Evolutionary conservation across 2,797 vertebrate species (phyloP).

Genomic region (Alosa sapidissima): DNA sequence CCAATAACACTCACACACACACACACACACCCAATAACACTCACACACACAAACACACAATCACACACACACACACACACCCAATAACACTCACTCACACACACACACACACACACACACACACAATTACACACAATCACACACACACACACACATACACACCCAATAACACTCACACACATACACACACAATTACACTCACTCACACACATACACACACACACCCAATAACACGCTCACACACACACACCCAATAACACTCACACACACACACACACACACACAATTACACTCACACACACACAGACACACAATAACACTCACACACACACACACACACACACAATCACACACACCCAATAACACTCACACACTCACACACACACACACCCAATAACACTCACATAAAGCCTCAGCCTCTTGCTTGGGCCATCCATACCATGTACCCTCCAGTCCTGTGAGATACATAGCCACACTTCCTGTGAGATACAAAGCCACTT

Average conservation of each 20-base stretch:
- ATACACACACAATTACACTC: too few relatives aligned
- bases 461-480: too few relatives aligned
- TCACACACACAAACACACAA: conserved; percentile 63
- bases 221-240: neutral
- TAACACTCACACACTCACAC: too few relatives aligned
- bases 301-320: neutral
- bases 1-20: neutral
- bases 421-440: too few relatives aligned
- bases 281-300: neutral
- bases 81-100: neutral
- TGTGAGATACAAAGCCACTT: too few relatives aligned
- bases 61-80: conserved; percentile 61
- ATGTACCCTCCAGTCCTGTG: too few relatives aligned
- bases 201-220: neutral
- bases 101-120: neutral
- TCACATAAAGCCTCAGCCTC: too few relatives aligned
- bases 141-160: conserved; percentile 70
- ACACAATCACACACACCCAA: too few relatives aligned
- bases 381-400: too few relatives aligned
- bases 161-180: conserved; percentile 62
- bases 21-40: neutral
- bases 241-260: neutral
- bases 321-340: neutral
- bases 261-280: neutral
- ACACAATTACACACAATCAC: neutral